These are phyloP conservation scores for Autographa gamma DNA, from an alignment of 2,888 invertebrate species.

Conservation along the genomic window DNA sequence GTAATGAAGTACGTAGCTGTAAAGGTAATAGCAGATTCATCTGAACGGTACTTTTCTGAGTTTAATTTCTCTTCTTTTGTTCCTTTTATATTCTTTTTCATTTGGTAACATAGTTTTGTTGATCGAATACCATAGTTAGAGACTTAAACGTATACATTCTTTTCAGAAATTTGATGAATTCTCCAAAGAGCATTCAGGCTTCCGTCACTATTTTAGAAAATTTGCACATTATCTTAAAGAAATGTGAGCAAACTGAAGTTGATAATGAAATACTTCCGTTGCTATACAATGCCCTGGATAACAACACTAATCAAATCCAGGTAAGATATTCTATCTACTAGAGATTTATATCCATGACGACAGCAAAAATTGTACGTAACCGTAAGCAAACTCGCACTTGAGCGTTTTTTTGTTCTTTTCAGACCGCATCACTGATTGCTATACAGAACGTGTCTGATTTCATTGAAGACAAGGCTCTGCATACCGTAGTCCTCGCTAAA, in stretches of 20 bases:
- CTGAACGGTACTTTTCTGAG: too few species aligned
- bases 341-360: too few species aligned
- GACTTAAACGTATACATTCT: constrained; percentile 17
- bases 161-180: constrained; percentile 91
- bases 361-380: too few species aligned
- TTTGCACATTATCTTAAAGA: constrained; percentile 95
- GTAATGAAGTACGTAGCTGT: too few species aligned
- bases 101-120: neutral
- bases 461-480: constrained; percentile 94
- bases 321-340: constrained; percentile 87
- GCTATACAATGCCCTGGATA: constrained; percentile 96
- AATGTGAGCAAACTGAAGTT: constrained; percentile 94
- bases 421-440: constrained; percentile 97
- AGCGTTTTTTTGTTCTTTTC: constrained; percentile 53
- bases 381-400: neutral
- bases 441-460: constrained; percentile 95
- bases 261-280: constrained; percentile 95
- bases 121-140: neutral
- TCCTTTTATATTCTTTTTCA: constrained; percentile 11
- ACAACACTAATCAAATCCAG: constrained; percentile 96
- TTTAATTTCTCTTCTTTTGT: neutral
- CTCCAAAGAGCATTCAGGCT: constrained; percentile 95
- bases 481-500: constrained; percentile 94
- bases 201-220: constrained; percentile 96
- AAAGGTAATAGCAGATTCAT: too few species aligned